A percentile compares a stretch with the other conserved stretches of the same genome.
Conservation (phyloP, 2,113 vertebrate species). For the Gorsachius goisagi region DNA sequence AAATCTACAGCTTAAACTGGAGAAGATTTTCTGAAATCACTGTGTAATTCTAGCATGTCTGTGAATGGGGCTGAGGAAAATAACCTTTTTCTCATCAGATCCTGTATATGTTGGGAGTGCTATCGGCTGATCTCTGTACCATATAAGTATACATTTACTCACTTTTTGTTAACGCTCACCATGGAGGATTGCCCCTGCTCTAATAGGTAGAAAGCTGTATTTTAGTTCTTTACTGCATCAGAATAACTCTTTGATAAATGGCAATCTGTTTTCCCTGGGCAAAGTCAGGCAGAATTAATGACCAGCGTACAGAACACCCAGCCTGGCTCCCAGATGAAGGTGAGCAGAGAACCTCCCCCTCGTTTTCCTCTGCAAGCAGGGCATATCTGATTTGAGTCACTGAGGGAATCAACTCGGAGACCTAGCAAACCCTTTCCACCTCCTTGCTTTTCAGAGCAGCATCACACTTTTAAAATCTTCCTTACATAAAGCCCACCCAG, state of each 20-base stretch:
- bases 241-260: background rate
- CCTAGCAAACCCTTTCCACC: background rate
- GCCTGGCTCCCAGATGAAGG: background rate
- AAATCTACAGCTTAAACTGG: background rate
- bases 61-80: background rate
- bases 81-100: background rate
- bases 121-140: background rate
- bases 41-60: background rate
- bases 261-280: background rate
- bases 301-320: background rate
- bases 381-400: background rate
- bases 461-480: background rate
- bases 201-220: background rate
- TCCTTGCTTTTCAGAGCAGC: background rate
- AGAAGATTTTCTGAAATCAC: background rate
- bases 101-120: accelerated
- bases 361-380: background rate
- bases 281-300: background rate
- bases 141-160: background rate
- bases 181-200: background rate
- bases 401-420: background rate
- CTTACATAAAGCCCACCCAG: background rate
- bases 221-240: background rate
- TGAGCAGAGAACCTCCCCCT: background rate
- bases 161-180: background rate